phyloP scores from a whole-genome alignment of 2,888 invertebrate species.

The Margaritifera margaritifera region DNA sequence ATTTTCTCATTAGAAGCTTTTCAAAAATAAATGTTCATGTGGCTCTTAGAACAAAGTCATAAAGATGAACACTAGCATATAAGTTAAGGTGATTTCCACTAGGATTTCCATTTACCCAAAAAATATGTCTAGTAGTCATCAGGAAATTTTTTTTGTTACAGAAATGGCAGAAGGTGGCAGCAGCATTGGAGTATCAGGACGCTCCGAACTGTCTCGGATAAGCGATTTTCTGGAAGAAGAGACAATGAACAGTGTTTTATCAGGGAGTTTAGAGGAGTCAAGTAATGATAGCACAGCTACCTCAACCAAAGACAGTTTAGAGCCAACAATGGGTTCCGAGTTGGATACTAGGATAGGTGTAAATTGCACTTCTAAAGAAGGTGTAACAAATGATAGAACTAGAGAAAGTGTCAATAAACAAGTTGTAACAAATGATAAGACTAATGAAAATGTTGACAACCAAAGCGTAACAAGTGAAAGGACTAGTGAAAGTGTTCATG shows the following conservation, averaged over 20 bases:
- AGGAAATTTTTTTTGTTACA: constrained; percentile 13
- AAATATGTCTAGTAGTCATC: background rate
- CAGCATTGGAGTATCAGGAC: background rate
- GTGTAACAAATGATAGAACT: background rate
- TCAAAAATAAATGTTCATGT: no score
- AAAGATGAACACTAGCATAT: no score
- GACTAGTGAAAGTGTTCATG: background rate
- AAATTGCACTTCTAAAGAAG: background rate
- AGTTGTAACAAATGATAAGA: background rate
- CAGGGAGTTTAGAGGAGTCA: no score
- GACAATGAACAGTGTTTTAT: no score
- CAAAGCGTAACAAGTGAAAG: background rate
- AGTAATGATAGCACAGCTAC: no score
- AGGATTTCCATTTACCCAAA: no score
- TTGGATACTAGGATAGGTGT: no score
- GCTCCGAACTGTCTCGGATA: background rate
- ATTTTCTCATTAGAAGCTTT: no score
- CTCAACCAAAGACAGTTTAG: no score
- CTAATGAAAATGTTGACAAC: background rate
- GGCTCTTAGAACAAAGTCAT: no score
- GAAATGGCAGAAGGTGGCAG: constrained; percentile 25
- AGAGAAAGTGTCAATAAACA: background rate
- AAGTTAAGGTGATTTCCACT: no score
- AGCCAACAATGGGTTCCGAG: no score
- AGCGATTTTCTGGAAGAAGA: background rate